These are phyloP conservation scores for Netelia melanura DNA, from an alignment of 2,888 invertebrate genomes.

Conservation along the genomic window DNA sequence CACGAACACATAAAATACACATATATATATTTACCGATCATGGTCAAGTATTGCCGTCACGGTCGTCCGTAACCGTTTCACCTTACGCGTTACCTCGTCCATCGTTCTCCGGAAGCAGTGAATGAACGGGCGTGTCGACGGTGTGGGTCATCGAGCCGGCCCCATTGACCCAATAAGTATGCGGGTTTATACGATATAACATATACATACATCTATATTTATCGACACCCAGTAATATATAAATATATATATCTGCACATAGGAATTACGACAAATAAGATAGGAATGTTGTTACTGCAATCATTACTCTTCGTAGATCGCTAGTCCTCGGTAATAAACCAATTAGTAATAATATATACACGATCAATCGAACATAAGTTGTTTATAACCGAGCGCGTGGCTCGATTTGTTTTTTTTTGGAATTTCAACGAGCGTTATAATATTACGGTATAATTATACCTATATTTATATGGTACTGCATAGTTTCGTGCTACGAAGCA, in stretches of 20 bases:
- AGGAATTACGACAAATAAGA: background rate
- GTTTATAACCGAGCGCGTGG: conserved; percentile 34
- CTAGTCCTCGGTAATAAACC: conserved; percentile 14
- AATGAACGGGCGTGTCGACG: conserved; percentile 45
- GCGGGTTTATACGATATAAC: conserved; percentile 6
- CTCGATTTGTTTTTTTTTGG: background rate
- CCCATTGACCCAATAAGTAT: conserved; percentile 61
- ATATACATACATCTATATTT: conserved; percentile 14
- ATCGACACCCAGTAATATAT: background rate
- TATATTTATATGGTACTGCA: too few species aligned
- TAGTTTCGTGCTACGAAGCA: too few species aligned
- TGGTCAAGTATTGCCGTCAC: conserved; percentile 51
- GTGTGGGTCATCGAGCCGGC: conserved; percentile 55
- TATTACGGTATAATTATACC: too few species aligned
- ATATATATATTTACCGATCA: conserved; percentile 17
- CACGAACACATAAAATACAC: background rate
- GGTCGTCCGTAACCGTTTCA: conserved; percentile 59
- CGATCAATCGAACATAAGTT: conserved; percentile 29
- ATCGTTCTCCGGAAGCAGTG: conserved; percentile 58
- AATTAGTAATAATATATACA: conserved; percentile 15
- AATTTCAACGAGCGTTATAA: too few species aligned
- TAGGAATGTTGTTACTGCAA: conserved; percentile 14
- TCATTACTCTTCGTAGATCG: conserved; percentile 24
- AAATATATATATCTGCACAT: background rate
- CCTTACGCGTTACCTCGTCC: conserved; percentile 44